Base-by-base conservation (phyloP, 2,113 vertebrate genomes). In the Corydoras sp. region DNA sequence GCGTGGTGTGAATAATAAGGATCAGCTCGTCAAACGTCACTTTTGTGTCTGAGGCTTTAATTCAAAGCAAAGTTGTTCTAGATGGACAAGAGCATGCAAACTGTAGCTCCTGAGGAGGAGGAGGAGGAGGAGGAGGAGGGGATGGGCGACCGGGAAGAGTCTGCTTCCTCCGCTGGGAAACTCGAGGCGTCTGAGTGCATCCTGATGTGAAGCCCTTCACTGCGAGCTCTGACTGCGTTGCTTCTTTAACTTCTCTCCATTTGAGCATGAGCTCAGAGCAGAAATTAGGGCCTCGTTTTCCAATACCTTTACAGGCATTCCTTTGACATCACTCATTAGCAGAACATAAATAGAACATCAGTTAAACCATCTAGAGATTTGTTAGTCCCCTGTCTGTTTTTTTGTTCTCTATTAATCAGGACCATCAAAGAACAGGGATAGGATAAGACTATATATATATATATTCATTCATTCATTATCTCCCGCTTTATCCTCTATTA, bases 241-340 rank as follows among this genome's bases (percentile, higher is more conserved):
- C 4, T 29, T 60, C 7, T 65, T 60, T 18, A 10, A 58, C n/a
- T 54, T 24, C 9, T 35, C 11, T 30, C 29, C 10, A 55, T 43
- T 18, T 9, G 66, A 14, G 4, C 9, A 55, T 75, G 60, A 73
- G 58, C 49, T 65, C n/a, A 18, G 14, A 15, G 35, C 50, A 53
- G 59, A 72, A 80, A 82, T 77, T 77, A 43, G 15, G 72, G 56
- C 76, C 81, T 76, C 71, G 71, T 81, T 73, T 71, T 65, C 2
- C 10, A 10, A 2, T 49, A 3, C 3, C 3, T 59, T 35, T 12
- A 55, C 53, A 9, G 4, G 2, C 53, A 55, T 11, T n/a, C 14
- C 14, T n/a, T 9, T 1, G 10, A 14, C 13, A 14, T 5, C 13
- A 53, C 51, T 9, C 51, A 53, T 14, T 3, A 53, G 13, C 3